Conservation (phyloP, 2,797 vertebrate species). For the Monodelphis domestica region DNA sequence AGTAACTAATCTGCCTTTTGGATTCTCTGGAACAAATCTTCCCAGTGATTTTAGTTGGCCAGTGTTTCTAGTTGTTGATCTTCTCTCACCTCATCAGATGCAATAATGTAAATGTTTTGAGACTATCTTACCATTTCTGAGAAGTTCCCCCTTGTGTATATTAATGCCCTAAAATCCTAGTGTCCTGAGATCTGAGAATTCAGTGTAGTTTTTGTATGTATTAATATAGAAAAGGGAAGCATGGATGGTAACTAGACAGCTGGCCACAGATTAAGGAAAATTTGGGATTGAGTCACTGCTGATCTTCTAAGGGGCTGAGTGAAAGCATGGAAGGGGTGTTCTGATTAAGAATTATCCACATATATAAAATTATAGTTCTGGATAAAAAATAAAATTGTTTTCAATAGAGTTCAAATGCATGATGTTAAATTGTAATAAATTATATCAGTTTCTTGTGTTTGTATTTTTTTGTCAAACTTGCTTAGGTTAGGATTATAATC, state of each 20-base stretch:
- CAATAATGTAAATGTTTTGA: neutral
- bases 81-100: neutral
- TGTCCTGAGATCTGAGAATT: neutral
- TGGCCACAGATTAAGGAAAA: neutral
- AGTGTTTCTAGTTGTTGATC: neutral
- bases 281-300: neutral
- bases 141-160: neutral
- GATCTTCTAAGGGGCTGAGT: neutral
- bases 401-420: neutral
- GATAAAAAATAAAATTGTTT: neutral
- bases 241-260: neutral
- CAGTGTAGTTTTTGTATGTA: neutral
- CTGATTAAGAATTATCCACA: neutral
- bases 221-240: neutral
- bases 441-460: neutral
- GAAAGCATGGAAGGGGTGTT: neutral
- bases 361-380: neutral
- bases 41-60: neutral
- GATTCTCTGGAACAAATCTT: neutral
- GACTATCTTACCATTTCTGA: neutral
- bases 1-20: constrained; percentile 4
- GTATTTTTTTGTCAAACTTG: neutral
- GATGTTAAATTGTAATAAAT: neutral
- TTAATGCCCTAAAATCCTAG: neutral
- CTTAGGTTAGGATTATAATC: neutral